Base-by-base conservation (phyloP, 2,888 invertebrate genomes). In the Dichetophora obliterata region DNA sequence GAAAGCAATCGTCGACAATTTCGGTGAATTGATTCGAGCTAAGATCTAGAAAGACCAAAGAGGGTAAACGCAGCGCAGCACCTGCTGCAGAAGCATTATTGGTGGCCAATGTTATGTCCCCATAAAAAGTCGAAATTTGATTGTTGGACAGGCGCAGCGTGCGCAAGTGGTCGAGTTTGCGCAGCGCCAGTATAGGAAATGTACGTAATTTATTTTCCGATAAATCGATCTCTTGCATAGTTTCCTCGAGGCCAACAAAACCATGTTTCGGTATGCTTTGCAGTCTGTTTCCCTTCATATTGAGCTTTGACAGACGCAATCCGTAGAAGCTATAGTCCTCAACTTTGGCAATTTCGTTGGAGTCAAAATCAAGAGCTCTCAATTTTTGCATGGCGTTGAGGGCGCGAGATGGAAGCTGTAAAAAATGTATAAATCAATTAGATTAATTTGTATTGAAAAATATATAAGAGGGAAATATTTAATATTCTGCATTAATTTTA, bases 301-400 rank as follows among this genome's bases (percentile, higher is more conserved):
- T 96, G 72, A 95, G 88, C 89, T 95, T 95, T 83, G 94, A 92
- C 81, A 97, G 90, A 78, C 94, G 94, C 82, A 97, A 91, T 14
- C 96, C 96, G 85, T 94, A 95, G 90, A 98, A 97, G 84, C 95
- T 95, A 86, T 96, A 96, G 83, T 95, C 95, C 16, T 95, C 94
- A 80, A 97, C 92, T 83, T 95, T 94, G 80, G 92, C 92, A 80
- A 97, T 95, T 85, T 94, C 92, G 88, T 97, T 97, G 80, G 95
- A 94, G 86, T 95, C 95, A 79, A 96, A 91, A 87, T 96, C 95
- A 76, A 96, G 91, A 0, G 94, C 93, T 77, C 92, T 93, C 72
- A 96, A 90, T 86, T 94, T 94, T 77, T 92, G 91, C 88, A 96
- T 91, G 75, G 93, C 92, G 63, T 93, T 92, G 80, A 96, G 91